phyloP scores from a whole-genome alignment of 2,888 invertebrate genomes.

The Anoplius nigerrimus region DNA sequence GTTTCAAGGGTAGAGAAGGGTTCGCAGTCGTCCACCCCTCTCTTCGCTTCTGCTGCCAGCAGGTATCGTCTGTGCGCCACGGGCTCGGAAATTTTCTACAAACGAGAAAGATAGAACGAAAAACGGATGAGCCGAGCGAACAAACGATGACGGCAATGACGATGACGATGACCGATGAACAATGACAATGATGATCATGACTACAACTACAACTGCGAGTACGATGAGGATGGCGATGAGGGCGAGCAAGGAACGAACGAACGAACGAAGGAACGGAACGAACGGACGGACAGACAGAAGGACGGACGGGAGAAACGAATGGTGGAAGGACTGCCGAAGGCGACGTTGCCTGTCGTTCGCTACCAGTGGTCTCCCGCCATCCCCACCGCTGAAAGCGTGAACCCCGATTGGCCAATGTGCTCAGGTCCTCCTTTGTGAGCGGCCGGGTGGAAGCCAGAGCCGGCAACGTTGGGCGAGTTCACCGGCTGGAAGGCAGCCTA shows the following conservation, averaged over 20 bases:
- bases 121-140: slow-evolving; percentile 21
- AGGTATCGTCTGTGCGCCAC: slow-evolving; percentile 52
- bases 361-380: slow-evolving; percentile 69
- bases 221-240: no score
- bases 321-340: slow-evolving; percentile 47
- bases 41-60: slow-evolving; percentile 38
- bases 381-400: slow-evolving; percentile 55
- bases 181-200: slow-evolving; percentile 57
- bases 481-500: slow-evolving; percentile 65
- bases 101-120: slow-evolving; percentile 36
- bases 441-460: slow-evolving; percentile 69
- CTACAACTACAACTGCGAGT: no score
- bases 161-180: slow-evolving; percentile 67
- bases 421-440: slow-evolving; percentile 74
- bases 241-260: no score
- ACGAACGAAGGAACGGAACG: no score
- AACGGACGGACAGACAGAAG: slow-evolving; percentile 21
- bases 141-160: slow-evolving; percentile 26
- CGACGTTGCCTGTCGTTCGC: slow-evolving; percentile 66
- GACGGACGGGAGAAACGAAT: slow-evolving; percentile 18
- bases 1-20: slow-evolving; percentile 76
- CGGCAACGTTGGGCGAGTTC: slow-evolving; percentile 72
- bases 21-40: slow-evolving; percentile 63
- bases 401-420: slow-evolving; percentile 64
- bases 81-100: slow-evolving; percentile 61